These are phyloP conservation scores for Pantherophis alleghaniensis DNA, from an alignment of 2,797 vertebrate species.

Conservation along the genomic window DNA sequence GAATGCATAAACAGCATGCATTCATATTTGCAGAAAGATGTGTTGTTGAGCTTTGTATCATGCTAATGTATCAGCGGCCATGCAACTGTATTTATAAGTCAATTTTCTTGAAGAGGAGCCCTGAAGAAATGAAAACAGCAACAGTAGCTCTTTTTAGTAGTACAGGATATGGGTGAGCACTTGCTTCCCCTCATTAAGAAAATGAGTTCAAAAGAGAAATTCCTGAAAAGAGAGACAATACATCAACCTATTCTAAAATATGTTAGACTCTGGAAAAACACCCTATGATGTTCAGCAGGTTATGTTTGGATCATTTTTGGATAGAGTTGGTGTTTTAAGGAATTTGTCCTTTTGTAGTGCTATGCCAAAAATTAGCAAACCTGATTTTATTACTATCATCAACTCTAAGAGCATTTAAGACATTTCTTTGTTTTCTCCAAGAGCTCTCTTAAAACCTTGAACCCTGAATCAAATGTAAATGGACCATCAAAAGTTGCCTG, in stretches of 20 bases:
- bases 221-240: neutral
- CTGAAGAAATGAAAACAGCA: neutral
- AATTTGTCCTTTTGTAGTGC: slow-evolving; percentile 36
- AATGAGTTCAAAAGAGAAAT: neutral
- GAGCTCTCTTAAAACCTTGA: slow-evolving; percentile 70
- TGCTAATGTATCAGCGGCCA: neutral
- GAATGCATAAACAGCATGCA: neutral
- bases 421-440: slow-evolving; percentile 65
- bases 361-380: slow-evolving; percentile 35
- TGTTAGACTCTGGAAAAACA: neutral
- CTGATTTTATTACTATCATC: slow-evolving; percentile 12
- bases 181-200: neutral
- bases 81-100: neutral
- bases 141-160: neutral
- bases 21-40: neutral
- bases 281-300: neutral
- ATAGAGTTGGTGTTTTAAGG: slow-evolving; percentile 1
- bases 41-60: neutral
- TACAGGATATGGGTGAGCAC: neutral
- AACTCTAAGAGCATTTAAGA: neutral
- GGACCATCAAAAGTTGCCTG: slow-evolving; percentile 91
- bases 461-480: slow-evolving; percentile 83
- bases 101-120: neutral
- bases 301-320: slow-evolving; percentile 2
- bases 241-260: neutral